Base-by-base conservation (phyloP, 2,113 vertebrate species). In the Mesocricetus auratus region DNA sequence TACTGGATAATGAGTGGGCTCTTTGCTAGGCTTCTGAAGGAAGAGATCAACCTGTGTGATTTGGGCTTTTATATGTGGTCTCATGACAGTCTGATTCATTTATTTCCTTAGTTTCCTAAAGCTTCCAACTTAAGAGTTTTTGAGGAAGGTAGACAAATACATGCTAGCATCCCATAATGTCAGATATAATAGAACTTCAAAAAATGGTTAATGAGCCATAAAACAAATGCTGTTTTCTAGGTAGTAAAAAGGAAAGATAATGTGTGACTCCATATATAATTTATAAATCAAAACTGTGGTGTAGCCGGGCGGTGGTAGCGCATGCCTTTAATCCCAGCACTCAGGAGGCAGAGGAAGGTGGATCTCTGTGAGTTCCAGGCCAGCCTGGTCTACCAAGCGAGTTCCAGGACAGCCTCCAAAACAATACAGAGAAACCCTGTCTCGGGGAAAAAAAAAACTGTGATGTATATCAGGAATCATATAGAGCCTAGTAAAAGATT, bases 171-270 rank as follows among this genome's bases (percentile, higher is more conserved):
- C 39, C 58, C 39, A 64, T 45, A 85, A 15, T 64, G 16, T 85
- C 82, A 64, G 39, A 85, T 31, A 64, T 31, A 64, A 19, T 64
- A 64, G 64, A 85, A 42, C 60, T 45, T 85, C 19, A 5, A 64
- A 85, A 64, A 64, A 45, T 45, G 39, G 26, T 45, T 64, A 64
- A 64, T 86, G 64, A 33, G 29, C 56, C 82, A 53, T 3, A 88
- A 96, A 13, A 39, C 16, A 93, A 92, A 5, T 26, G 4, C 45
- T 90, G 16, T 96, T 96, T 90, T 66, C 74, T 82, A 77, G 69
- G 22, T 66, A 71, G 26, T 64, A 78, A 91, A 90, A 91, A 86
- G 81, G 58, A 42, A 89, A 93, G 83, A 13, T 68, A 77, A 81
- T 91, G 4, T 86, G 10, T 31, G 86, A 82, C 12, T 93, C 79